Evolutionary conservation across 2,888 invertebrate species (phyloP).

Genomic region (Mimas tiliae): DNA sequence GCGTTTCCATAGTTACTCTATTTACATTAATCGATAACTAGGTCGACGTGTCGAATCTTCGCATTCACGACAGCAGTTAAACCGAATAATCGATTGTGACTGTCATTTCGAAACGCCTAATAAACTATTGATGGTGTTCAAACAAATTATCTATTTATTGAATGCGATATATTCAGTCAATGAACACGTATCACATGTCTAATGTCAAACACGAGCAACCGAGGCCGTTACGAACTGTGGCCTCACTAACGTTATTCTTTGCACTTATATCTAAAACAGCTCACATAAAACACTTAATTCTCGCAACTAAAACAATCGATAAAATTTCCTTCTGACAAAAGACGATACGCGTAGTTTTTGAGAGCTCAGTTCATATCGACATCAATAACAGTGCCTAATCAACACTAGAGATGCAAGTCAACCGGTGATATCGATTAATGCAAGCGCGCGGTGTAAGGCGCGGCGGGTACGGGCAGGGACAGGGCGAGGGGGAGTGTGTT

Average conservation of each 20-base stretch:
- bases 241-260: neutral
- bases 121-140: slow-evolving; percentile 8
- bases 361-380: neutral
- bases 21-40: slow-evolving; percentile 22
- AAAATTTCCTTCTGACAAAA: slow-evolving; percentile 8
- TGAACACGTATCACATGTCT: slow-evolving; percentile 7
- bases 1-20: neutral
- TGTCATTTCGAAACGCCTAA: slow-evolving; percentile 2
- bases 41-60: slow-evolving; percentile 1
- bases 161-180: slow-evolving; percentile 22
- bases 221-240: slow-evolving; percentile 4
- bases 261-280: slow-evolving; percentile 17
- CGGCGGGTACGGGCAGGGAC: no score
- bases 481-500: neutral
- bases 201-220: neutral
- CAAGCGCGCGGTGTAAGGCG: neutral
- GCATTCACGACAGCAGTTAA: slow-evolving; percentile 9
- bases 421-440: slow-evolving; percentile 2
- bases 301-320: slow-evolving; percentile 24
- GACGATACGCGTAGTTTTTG: slow-evolving; percentile 9
- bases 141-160: slow-evolving; percentile 3
- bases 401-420: neutral
- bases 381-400: neutral
- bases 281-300: slow-evolving; percentile 17
- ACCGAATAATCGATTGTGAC: neutral